Conservation (phyloP, 92 coral and sea anemone species). For the Parazoanthus swiftii region DNA sequence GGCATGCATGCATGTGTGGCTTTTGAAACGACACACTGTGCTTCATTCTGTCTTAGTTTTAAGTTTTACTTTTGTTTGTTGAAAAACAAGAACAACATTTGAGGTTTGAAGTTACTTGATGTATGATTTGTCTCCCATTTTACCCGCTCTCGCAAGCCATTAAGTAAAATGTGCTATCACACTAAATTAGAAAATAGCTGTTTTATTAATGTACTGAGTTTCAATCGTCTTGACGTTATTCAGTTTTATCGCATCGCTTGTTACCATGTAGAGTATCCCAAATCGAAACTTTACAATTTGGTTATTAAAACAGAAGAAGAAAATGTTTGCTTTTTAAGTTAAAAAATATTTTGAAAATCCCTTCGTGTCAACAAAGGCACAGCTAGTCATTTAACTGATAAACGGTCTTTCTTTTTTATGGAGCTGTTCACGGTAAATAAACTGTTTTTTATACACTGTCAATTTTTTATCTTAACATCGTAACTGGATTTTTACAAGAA, state of each 20-base stretch:
- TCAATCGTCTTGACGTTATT: not conserved
- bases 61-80: conserved; percentile 11
- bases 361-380: conserved; percentile 18
- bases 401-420: conserved; percentile 2
- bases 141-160: not conserved
- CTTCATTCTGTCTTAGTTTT: not conserved
- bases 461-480: conserved; percentile 10
- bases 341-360: not conserved
- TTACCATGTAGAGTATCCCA: not conserved
- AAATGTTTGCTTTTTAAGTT: not conserved
- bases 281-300: conserved; percentile 6
- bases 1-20: not conserved
- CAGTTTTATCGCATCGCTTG: not conserved
- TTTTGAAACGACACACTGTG: not conserved
- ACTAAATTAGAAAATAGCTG: not conserved
- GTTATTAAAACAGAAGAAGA: not conserved
- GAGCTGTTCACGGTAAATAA: conserved; percentile 27
- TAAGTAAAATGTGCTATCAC: not conserved
- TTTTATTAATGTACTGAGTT: not conserved
- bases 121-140: not conserved
- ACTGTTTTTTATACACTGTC: conserved; percentile 19
- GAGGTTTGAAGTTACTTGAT: not conserved
- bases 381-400: conserved; percentile 16
- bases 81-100: not conserved
- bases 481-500: not conserved